phyloP scores from a whole-genome alignment of 1,140 invertebrate species.

The Plutomurus gul region DNA sequence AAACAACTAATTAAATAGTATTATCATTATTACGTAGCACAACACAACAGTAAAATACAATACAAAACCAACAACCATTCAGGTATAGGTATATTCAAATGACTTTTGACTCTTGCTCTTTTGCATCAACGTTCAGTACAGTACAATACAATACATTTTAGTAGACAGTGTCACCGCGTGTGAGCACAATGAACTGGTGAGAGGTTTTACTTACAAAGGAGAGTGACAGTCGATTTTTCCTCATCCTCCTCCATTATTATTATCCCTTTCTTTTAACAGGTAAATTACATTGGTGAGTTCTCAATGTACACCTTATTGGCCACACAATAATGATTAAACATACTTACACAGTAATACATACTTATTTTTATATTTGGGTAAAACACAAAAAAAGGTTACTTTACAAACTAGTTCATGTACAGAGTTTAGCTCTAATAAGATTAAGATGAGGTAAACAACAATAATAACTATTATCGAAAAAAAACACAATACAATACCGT shows the following conservation, averaged over 20 bases:
- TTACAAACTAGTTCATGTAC: too few relatives aligned
- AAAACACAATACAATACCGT: too few relatives aligned
- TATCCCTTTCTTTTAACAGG: slow-evolving; percentile 25
- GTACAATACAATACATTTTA: too few relatives aligned
- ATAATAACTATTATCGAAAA: too few relatives aligned
- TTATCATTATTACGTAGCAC: neutral
- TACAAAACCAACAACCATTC: slow-evolving; percentile 27
- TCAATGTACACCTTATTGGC: slow-evolving; percentile 20
- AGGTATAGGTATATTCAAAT: slow-evolving; percentile 27
- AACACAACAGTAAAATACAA: slow-evolving; percentile 21
- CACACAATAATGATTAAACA: slow-evolving; percentile 18
- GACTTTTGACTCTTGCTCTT: slow-evolving; percentile 20
- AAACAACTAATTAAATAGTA: neutral
- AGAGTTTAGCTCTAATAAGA: too few relatives aligned
- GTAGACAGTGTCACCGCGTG: too few relatives aligned
- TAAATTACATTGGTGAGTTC: slow-evolving; percentile 27
- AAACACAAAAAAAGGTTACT: too few relatives aligned
- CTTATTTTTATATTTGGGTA: neutral
- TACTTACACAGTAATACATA: neutral
- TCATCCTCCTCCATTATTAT: too few relatives aligned
- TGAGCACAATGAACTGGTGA: too few relatives aligned
- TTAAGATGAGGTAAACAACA: too few relatives aligned
- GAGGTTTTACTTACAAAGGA: neutral
- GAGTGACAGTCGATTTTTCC: slow-evolving; percentile 7
- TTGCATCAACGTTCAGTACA: slow-evolving; percentile 19